A percentile compares a stretch with the other conserved stretches of the same genome.
These are phyloP conservation scores for Helicoverpa assulta DNA, from an alignment of 2,888 invertebrate species.

Conservation along the genomic window DNA sequence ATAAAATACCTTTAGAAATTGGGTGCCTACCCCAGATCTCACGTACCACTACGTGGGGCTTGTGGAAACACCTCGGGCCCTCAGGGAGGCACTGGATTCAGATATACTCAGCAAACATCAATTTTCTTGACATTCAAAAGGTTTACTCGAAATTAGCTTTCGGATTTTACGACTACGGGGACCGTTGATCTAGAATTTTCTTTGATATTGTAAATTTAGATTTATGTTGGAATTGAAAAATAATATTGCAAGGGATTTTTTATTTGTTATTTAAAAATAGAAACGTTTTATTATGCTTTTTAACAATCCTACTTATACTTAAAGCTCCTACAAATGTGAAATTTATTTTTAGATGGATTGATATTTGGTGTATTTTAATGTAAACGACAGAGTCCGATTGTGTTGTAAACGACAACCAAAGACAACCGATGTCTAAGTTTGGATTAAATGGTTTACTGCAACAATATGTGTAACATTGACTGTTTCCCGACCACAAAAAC, in stretches of 20 bases:
- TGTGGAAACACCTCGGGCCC: slow-evolving; percentile 56
- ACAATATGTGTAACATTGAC: no score
- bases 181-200: background rate
- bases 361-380: background rate
- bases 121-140: slow-evolving; percentile 60
- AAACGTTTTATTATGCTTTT: background rate
- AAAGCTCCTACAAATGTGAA: background rate
- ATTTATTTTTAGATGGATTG: background rate
- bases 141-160: slow-evolving; percentile 54
- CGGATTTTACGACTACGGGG: slow-evolving; percentile 21
- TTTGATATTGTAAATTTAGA: slow-evolving; percentile 6
- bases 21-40: slow-evolving; percentile 63
- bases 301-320: background rate
- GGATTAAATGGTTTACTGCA: no score
- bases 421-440: no score
- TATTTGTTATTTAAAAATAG: background rate
- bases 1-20: slow-evolving; percentile 70
- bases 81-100: slow-evolving; percentile 61
- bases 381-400: no score
- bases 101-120: slow-evolving; percentile 64
- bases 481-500: no score
- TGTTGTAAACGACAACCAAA: no score
- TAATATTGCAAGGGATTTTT: background rate
- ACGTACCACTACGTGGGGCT: slow-evolving; percentile 65
- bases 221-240: slow-evolving; percentile 5